A percentile compares a stretch with the other conserved stretches of the same genome.
phyloP scores from a whole-genome alignment of 2,888 invertebrate genomes.

The Caenorhabditis japonica region DNA sequence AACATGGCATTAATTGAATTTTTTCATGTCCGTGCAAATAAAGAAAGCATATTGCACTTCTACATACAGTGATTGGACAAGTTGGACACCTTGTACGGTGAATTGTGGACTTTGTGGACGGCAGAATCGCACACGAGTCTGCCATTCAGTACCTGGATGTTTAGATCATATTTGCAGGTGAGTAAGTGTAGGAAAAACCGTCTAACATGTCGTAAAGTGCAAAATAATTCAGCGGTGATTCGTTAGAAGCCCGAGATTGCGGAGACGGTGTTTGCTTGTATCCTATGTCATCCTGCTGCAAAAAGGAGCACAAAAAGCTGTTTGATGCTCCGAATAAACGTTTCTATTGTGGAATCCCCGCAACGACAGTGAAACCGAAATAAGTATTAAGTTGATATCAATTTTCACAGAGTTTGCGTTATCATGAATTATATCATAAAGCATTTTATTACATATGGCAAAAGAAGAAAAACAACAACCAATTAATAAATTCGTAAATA shows the following conservation, averaged over 20 bases:
- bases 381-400: too few relatives aligned
- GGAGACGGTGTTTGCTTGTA: conserved; percentile 22
- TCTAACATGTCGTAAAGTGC: neutral
- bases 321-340: conserved; percentile 6
- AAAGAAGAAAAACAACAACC: neutral
- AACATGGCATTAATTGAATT: too few relatives aligned
- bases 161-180: conserved; percentile 14
- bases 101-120: conserved; percentile 39
- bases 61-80: conserved; percentile 14
- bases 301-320: conserved; percentile 6
- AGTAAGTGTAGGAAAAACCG: neutral
- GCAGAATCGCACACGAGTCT: conserved; percentile 20
- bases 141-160: conserved; percentile 10
- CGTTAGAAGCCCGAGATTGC: conserved; percentile 16
- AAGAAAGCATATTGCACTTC: conserved; percentile 18
- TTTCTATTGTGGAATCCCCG: conserved; percentile 10
- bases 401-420: too few relatives aligned
- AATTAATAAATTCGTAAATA: conserved; percentile 39
- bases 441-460: conserved; percentile 28
- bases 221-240: conserved; percentile 14
- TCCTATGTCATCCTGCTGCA: conserved; percentile 17
- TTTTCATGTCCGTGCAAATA: too few relatives aligned
- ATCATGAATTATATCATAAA: conserved; percentile 9
- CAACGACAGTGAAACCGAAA: neutral
- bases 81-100: conserved; percentile 17